Percentiles rank a stretch among this genome's conserved stretches.
Conservation (phyloP, 2,888 invertebrate genomes). For the Euplexia lucipara region DNA sequence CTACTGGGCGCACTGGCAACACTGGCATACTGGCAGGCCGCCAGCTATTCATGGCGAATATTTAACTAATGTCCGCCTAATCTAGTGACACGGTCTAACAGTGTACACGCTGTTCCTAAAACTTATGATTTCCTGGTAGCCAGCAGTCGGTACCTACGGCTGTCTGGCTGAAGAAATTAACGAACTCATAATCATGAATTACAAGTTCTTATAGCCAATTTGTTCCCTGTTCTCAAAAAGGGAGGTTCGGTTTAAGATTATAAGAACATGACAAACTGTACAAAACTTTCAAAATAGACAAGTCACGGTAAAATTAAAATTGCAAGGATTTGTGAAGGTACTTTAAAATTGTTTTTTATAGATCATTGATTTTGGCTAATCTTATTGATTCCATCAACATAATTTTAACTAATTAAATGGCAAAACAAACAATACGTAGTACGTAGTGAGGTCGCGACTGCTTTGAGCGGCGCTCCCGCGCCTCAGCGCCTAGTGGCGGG, state of each 20-base stretch:
- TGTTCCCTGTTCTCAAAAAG: slow-evolving; percentile 7
- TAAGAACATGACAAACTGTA: not conserved
- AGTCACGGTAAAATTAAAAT: too few relatives aligned
- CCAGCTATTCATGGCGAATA: slow-evolving; percentile 48
- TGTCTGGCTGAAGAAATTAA: slow-evolving; percentile 19
- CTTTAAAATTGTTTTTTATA: not conserved
- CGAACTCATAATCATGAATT: slow-evolving; percentile 19
- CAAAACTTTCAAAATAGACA: too few relatives aligned
- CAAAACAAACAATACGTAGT: slow-evolving; percentile 27
- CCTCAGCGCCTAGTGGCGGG: slow-evolving; percentile 25
- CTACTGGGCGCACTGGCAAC: slow-evolving; percentile 7
- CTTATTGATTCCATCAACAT: not conserved
- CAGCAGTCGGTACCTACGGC: not conserved
- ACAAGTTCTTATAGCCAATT: not conserved
- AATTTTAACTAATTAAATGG: slow-evolving; percentile 25
- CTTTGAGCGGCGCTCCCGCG: not conserved
- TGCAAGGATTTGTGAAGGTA: too few relatives aligned
- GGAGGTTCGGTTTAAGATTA: not conserved
- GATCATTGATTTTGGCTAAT: not conserved
- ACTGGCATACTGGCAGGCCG: slow-evolving; percentile 27
- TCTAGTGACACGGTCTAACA: slow-evolving; percentile 50
- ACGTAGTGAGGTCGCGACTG: slow-evolving; percentile 1
- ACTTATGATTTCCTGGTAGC: slow-evolving; percentile 52
- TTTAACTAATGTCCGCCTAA: slow-evolving; percentile 48
- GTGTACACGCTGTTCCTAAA: slow-evolving; percentile 39